Evolutionary conservation across 2,888 invertebrate genomes (phyloP).

Genomic region (Andrena camellia): DNA sequence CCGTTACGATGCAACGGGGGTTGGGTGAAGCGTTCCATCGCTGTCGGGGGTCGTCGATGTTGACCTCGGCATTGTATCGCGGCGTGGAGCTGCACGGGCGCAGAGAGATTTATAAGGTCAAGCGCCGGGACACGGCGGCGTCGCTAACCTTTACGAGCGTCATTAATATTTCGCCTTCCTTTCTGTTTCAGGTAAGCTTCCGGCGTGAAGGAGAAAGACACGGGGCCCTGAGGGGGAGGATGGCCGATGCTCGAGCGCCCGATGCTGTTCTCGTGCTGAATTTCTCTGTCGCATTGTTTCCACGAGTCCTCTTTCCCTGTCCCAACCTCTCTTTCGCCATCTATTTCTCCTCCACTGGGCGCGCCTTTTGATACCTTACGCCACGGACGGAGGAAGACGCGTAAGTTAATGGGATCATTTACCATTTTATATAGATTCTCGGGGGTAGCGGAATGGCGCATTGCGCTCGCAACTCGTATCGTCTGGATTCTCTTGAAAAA

Average conservation of each 20-base stretch:
- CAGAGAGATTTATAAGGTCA: conserved; percentile 67
- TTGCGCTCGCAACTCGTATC: not conserved
- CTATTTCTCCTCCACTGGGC: conserved; percentile 14
- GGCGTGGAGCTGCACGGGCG: conserved; percentile 3
- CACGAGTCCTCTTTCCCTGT: not conserved
- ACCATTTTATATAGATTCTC: not conserved
- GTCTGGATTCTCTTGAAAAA: not conserved
- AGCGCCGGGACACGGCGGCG: conserved; percentile 55
- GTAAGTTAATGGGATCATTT: conserved; percentile 12
- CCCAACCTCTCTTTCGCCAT: not conserved
- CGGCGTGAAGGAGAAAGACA: conserved; percentile 33
- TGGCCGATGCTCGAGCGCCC: not conserved
- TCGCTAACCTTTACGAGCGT: conserved; percentile 64
- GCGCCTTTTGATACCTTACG: conserved; percentile 8
- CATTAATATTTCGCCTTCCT: conserved; percentile 69
- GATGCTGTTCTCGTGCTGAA: conserved; percentile 38
- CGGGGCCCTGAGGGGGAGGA: conserved; percentile 40
- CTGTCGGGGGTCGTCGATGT: conserved; percentile 45
- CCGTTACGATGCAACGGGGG: conserved; percentile 33
- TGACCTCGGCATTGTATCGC: conserved; percentile 56
- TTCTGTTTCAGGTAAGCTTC: conserved; percentile 71
- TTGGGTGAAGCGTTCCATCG: conserved; percentile 27
- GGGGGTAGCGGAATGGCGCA: too few species aligned
- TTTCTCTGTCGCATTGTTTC: conserved; percentile 34
- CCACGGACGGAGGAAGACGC: not conserved